A percentile compares a stretch with the other conserved stretches of the same genome.
Conservation (phyloP, 2,888 invertebrate species). For the Rhamphomyia laevipes region DNA sequence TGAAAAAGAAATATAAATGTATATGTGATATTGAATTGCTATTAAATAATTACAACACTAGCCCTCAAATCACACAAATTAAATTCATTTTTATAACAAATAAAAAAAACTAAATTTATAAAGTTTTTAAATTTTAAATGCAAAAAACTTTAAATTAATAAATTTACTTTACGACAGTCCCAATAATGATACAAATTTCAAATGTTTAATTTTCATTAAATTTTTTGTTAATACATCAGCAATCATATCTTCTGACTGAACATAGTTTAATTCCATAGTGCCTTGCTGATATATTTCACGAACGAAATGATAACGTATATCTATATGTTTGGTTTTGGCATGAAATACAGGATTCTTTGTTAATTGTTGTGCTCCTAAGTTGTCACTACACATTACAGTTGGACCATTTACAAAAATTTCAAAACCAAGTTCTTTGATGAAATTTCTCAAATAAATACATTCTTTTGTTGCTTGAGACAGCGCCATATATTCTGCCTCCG, state of each 20-base stretch:
- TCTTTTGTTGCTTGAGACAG: not conserved
- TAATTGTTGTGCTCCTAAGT: not conserved
- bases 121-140: too few species aligned
- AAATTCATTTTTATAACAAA: too few species aligned
- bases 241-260: conserved; percentile 4
- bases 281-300: conserved; percentile 4
- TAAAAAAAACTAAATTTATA: too few species aligned
- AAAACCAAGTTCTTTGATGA: not conserved
- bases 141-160: too few species aligned
- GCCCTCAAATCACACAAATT: too few species aligned
- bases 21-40: too few species aligned
- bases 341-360: conserved; percentile 3
- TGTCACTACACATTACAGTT: conserved; percentile 1
- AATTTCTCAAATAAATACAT: not conserved
- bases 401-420: not conserved
- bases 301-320: conserved; percentile 7
- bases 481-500: not conserved
- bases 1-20: too few species aligned
- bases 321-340: conserved; percentile 7
- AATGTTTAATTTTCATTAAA: too few species aligned
- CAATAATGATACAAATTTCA: too few species aligned
- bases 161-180: too few species aligned
- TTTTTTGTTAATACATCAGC: conserved; percentile 4
- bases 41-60: too few species aligned
- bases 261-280: conserved; percentile 3